Evolutionary conservation across 2,888 invertebrate species (phyloP).

Genomic region (Frankliniella fusca): DNA sequence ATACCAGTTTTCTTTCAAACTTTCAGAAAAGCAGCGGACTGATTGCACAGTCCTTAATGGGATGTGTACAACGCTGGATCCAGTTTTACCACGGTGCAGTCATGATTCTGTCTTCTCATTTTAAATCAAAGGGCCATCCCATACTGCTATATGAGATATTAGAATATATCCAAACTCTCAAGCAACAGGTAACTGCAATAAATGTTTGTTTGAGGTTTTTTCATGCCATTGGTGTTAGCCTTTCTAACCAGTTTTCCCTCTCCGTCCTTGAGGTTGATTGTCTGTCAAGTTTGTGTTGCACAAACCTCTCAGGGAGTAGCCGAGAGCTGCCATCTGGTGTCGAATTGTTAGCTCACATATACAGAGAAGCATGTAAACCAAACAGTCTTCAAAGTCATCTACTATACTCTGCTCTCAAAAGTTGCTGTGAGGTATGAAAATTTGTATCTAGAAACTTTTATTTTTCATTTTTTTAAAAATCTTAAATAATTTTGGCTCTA

Average conservation of each 20-base stretch:
- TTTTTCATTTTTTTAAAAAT: neutral
- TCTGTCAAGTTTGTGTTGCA: neutral
- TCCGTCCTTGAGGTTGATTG: neutral
- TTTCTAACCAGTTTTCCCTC: neutral
- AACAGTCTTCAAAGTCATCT: neutral
- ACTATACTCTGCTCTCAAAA: neutral
- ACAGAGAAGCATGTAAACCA: neutral
- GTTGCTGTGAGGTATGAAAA: neutral
- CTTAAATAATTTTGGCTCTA: neutral
- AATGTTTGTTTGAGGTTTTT: too few relatives aligned
- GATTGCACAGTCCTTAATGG: neutral
- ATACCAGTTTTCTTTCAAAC: neutral
- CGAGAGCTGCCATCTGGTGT: neutral
- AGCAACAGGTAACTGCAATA: neutral
- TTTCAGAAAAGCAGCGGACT: neutral
- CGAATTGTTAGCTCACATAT: constrained; percentile 8
- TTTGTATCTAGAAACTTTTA: neutral
- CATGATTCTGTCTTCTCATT: neutral
- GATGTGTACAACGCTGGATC: neutral
- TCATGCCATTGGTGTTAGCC: too few relatives aligned
- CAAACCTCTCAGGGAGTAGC: neutral
- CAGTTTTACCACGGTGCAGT: neutral
- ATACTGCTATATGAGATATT: neutral
- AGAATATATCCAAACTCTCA: neutral
- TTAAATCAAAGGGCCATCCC: neutral